Conservation (phyloP, 2,888 invertebrate genomes). For the Pharmacophagus antenor region DNA sequence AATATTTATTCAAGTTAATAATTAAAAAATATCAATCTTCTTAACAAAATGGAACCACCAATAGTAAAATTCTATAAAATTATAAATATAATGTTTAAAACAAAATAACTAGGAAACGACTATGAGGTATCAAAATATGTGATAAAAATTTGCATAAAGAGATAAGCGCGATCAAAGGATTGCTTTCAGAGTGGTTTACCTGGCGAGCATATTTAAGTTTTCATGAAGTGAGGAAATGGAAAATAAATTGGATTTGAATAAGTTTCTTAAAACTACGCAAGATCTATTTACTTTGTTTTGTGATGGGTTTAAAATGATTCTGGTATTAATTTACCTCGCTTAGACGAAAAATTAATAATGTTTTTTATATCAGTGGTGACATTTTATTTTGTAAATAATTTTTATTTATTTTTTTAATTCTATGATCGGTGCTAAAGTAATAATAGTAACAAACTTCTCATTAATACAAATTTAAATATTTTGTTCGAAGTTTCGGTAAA, state of each 20-base stretch:
- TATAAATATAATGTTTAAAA: conserved; percentile 3
- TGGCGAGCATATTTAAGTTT: conserved; percentile 79
- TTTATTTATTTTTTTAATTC: no score
- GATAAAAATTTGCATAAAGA: conserved; percentile 73
- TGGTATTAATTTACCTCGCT: conserved; percentile 46
- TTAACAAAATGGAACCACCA: neutral
- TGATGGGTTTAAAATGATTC: conserved; percentile 50
- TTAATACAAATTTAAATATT: no score
- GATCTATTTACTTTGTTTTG: conserved; percentile 70
- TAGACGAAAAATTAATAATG: conserved; percentile 38
- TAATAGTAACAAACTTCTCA: no score
- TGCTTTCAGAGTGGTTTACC: conserved; percentile 78
- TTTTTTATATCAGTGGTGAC: no score
- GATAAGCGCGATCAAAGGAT: conserved; percentile 77
- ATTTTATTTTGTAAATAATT: no score
- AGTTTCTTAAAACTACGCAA: conserved; percentile 70
- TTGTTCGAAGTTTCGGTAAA: no score
- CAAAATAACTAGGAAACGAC: conserved; percentile 23
- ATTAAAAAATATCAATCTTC: neutral
- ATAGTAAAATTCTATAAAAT: neutral
- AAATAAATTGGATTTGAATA: conserved; percentile 79
- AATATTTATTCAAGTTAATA: neutral
- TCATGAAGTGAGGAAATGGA: conserved; percentile 79
- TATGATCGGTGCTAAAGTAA: no score
- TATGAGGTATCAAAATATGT: conserved; percentile 57